Percentiles rank a stretch among this genome's conserved stretches.
Evolutionary conservation across 2,113 vertebrate species (phyloP).

Genomic region (Bombycilla garrulus): DNA sequence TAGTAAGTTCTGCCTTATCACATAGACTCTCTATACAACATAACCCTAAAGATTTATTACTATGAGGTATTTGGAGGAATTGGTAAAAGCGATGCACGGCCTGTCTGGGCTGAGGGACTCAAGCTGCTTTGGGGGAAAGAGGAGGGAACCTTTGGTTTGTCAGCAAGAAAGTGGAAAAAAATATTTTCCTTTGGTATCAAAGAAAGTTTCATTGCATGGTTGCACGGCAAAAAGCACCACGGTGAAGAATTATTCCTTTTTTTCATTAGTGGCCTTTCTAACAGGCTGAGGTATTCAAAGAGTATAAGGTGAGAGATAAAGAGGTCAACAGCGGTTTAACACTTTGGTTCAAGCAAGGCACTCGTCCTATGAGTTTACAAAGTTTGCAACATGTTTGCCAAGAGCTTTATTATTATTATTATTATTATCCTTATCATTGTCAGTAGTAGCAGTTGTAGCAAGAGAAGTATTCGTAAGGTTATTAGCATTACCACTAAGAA

Average conservation of each 20-base stretch:
- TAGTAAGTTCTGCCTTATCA: slow-evolving; percentile 93
- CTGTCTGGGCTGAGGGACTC: slow-evolving; percentile 78
- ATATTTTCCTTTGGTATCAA: slow-evolving; percentile 92
- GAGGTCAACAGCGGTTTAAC: slow-evolving; percentile 99
- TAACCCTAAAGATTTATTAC: slow-evolving; percentile 96
- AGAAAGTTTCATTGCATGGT: slow-evolving; percentile 98
- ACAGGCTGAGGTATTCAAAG: slow-evolving; percentile 99
- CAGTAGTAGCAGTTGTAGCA: slow-evolving; percentile 70
- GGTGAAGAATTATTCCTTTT: slow-evolving; percentile 90
- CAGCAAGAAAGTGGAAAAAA: slow-evolving; percentile 86
- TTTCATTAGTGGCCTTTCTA: slow-evolving; percentile 95
- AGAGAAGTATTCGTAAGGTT: slow-evolving; percentile 66
- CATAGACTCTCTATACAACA: slow-evolving; percentile 95
- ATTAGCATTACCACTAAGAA: slow-evolving; percentile 72
- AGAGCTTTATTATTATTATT: slow-evolving; percentile 75
- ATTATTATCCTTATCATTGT: slow-evolving; percentile 41
- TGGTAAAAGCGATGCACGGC: slow-evolving; percentile 93
- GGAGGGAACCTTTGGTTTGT: slow-evolving; percentile 93
- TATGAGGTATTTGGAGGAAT: slow-evolving; percentile 99
- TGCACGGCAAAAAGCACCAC: slow-evolving; percentile 96
- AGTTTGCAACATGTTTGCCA: slow-evolving; percentile 89
- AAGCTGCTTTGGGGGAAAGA: slow-evolving; percentile 58
- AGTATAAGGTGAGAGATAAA: slow-evolving; percentile 90
- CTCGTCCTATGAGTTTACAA: slow-evolving; percentile 98
- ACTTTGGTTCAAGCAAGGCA: slow-evolving; percentile 99